phyloP scores from a whole-genome alignment of 2,888 invertebrate species.

The Apamea anceps region DNA sequence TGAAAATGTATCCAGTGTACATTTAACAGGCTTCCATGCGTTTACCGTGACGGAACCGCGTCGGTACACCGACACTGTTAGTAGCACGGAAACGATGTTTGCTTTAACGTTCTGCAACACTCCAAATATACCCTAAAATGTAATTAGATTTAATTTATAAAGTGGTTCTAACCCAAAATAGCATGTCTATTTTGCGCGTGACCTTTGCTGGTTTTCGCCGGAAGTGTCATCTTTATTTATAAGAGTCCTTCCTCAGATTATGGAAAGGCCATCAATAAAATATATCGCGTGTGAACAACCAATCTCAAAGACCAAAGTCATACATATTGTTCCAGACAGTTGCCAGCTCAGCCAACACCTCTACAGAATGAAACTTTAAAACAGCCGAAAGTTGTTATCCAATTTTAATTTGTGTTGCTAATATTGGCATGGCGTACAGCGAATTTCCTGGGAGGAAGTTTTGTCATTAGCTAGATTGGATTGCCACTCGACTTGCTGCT shows the following conservation, averaged over 20 bases:
- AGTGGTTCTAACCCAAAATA: slow-evolving; percentile 26
- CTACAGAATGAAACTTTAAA: slow-evolving; percentile 51
- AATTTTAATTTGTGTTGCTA: slow-evolving; percentile 63
- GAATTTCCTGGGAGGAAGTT: slow-evolving; percentile 64
- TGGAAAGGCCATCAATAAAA: slow-evolving; percentile 35
- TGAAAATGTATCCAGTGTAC: slow-evolving; percentile 43
- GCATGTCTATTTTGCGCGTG: slow-evolving; percentile 16
- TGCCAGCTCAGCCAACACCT: slow-evolving; percentile 18
- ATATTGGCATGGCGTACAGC: slow-evolving; percentile 57
- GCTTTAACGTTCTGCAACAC: slow-evolving; percentile 15
- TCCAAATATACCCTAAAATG: slow-evolving; percentile 18
- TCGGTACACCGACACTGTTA: neutral
- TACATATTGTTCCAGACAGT: slow-evolving; percentile 24
- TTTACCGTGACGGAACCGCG: slow-evolving; percentile 22
- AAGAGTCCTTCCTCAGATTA: slow-evolving; percentile 28
- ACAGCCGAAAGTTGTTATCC: slow-evolving; percentile 53
- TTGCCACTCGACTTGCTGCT: slow-evolving; percentile 64
- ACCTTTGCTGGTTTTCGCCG: slow-evolving; percentile 15
- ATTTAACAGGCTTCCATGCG: slow-evolving; percentile 51
- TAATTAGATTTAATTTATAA: slow-evolving; percentile 26
- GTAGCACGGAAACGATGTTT: slow-evolving; percentile 17
- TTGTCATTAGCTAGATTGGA: slow-evolving; percentile 66
- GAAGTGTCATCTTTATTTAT: slow-evolving; percentile 50
- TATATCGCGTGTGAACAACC: slow-evolving; percentile 37
- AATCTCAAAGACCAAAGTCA: slow-evolving; percentile 26